Evolutionary conservation across 1,140 invertebrate species (phyloP).

Genomic region (Lucilia sericata): DNA sequence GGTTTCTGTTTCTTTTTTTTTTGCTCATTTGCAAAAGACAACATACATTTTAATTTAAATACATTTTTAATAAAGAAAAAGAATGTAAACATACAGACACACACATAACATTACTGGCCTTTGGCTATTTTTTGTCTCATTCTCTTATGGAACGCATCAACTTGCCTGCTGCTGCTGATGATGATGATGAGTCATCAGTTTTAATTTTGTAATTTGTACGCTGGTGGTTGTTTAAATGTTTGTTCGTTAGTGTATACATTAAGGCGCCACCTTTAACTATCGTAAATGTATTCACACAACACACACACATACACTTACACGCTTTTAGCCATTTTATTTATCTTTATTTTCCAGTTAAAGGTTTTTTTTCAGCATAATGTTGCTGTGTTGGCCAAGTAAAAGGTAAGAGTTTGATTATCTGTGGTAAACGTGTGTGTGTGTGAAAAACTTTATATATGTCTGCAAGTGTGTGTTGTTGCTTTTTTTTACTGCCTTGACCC

Average conservation of each 20-base stretch:
- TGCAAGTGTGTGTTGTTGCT: neutral
- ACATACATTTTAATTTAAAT: too few species aligned
- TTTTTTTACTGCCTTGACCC: conserved; percentile 32
- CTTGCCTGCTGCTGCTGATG: neutral
- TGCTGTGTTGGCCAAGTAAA: too few species aligned
- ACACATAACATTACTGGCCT: too few species aligned
- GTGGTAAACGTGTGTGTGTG: conserved; percentile 14
- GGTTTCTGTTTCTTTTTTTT: too few species aligned
- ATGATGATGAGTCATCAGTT: conserved; percentile 12
- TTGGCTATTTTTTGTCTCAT: too few species aligned
- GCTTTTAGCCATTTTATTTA: too few species aligned
- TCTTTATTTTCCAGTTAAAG: neutral
- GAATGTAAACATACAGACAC: too few species aligned
- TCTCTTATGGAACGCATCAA: neutral
- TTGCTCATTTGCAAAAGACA: too few species aligned
- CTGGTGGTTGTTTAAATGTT: neutral
- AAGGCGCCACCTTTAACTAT: conserved; percentile 32
- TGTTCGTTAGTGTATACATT: neutral
- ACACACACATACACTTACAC: neutral
- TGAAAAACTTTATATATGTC: too few species aligned
- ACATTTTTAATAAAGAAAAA: too few species aligned
- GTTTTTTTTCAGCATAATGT: too few species aligned
- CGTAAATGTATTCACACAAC: neutral
- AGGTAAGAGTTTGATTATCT: neutral
- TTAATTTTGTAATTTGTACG: conserved; percentile 26